Evolutionary conservation across 2,888 invertebrate species (phyloP).

Genomic region (Drosophila paramelanica): DNA sequence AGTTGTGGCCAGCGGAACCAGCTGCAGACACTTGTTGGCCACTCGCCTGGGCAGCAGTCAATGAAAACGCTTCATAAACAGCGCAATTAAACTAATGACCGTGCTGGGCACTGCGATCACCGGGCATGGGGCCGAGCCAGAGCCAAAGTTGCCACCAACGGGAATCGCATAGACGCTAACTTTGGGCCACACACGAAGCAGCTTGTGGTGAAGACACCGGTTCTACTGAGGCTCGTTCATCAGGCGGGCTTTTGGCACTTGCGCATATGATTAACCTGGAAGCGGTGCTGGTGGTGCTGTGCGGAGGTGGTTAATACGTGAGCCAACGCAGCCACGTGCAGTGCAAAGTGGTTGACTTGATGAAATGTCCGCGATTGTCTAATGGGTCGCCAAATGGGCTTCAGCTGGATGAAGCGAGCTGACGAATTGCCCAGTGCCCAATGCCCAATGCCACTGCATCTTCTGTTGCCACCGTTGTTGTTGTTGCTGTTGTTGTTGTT

Average conservation of each 20-base stretch:
- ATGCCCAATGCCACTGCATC: conserved; percentile 29
- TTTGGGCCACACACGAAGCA: conserved; percentile 66
- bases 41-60: conserved; percentile 31
- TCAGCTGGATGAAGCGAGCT: conserved; percentile 54
- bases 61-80: conserved; percentile 74
- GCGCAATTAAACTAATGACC: conserved; percentile 79
- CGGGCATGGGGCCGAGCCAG: conserved; percentile 22
- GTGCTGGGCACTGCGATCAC: conserved; percentile 51
- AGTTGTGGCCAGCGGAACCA: conserved; percentile 33
- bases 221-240: conserved; percentile 40
- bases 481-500: conserved; percentile 22
- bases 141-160: conserved; percentile 9
- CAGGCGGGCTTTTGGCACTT: conserved; percentile 68
- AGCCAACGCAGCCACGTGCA: conserved; percentile 57
- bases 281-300: not conserved
- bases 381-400: conserved; percentile 74
- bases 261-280: conserved; percentile 69
- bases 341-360: conserved; percentile 60
- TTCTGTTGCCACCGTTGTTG: conserved; percentile 15
- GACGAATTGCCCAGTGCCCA: conserved; percentile 47
- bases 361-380: conserved; percentile 72
- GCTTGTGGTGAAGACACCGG: conserved; percentile 43
- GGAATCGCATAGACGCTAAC: conserved; percentile 40
- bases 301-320: conserved; percentile 36
- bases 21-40: conserved; percentile 51